These are phyloP conservation scores for Porites rus DNA, from an alignment of 92 coral and sea anemone genomes.

Conservation along the genomic window DNA sequence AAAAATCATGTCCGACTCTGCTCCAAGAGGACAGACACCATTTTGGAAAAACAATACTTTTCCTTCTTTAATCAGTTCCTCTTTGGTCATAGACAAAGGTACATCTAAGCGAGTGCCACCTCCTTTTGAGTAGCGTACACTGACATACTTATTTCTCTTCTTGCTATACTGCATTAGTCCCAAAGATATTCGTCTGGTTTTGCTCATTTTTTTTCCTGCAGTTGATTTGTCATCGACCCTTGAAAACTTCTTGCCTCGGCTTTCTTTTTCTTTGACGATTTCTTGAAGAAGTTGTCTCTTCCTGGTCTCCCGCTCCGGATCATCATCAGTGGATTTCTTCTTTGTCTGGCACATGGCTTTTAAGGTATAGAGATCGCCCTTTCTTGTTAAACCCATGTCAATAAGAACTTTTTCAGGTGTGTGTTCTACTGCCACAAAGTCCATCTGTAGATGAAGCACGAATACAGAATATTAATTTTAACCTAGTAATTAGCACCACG, in stretches of 20 bases:
- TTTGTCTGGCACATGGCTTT: constrained; percentile 39
- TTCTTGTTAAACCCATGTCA: too few species aligned
- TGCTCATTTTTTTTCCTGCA: constrained; percentile 5
- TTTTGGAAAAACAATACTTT: constrained; percentile 48
- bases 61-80: constrained; percentile 54
- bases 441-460: too few species aligned
- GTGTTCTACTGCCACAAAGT: too few species aligned
- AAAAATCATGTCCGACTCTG: constrained; percentile 35
- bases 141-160: constrained; percentile 46
- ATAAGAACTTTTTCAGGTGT: too few species aligned
- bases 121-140: constrained; percentile 49
- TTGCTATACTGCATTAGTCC: constrained; percentile 58
- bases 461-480: too few species aligned
- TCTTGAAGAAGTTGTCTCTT: constrained; percentile 39
- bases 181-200: constrained; percentile 50
- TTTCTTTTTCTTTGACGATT: constrained; percentile 1
- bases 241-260: constrained; percentile 15
- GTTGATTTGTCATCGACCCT: neutral
- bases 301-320: constrained; percentile 25
- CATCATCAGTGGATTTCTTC: neutral
- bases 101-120: constrained; percentile 55
- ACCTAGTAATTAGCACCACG: too few species aligned
- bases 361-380: constrained; percentile 37
- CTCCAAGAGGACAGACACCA: constrained; percentile 42
- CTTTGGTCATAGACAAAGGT: constrained; percentile 24